Evolutionary conservation across 2,797 vertebrate genomes (phyloP).

Genomic region (Enteromius paludinosus): DNA sequence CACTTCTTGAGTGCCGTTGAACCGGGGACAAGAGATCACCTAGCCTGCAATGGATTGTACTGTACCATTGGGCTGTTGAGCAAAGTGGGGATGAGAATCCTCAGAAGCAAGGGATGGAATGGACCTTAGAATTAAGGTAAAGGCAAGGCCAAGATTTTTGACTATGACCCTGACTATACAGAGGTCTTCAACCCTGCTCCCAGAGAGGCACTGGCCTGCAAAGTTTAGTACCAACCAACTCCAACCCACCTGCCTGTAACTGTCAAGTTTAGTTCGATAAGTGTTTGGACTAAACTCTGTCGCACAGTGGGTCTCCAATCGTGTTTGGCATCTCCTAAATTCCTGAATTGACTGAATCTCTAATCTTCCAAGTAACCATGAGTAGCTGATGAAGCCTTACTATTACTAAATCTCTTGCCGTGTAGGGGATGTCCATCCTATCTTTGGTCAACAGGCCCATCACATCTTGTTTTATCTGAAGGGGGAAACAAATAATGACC

Average conservation of each 20-base stretch:
- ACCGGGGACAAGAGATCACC: conserved; percentile 21
- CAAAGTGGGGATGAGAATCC: conserved; percentile 12
- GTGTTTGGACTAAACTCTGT: not conserved
- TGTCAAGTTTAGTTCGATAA: not conserved
- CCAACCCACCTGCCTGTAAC: not conserved
- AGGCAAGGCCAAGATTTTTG: not conserved
- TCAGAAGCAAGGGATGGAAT: conserved; percentile 14
- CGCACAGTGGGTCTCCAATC: not conserved
- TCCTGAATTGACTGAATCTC: not conserved
- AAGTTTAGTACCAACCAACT: not conserved
- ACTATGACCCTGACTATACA: not conserved
- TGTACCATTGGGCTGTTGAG: conserved; percentile 24
- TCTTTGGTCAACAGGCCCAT: conserved; percentile 34
- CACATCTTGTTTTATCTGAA: conserved; percentile 15
- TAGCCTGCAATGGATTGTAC: conserved; percentile 39
- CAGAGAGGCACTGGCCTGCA: not conserved
- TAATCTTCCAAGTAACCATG: not conserved
- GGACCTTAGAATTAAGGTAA: not conserved
- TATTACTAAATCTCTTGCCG: conserved; percentile 11
- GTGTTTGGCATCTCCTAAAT: not conserved
- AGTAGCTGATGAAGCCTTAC: not conserved
- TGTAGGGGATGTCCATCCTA: conserved; percentile 6
- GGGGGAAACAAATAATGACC: not conserved
- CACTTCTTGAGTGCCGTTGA: conserved; percentile 19
- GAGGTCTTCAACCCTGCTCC: not conserved